phyloP scores from a whole-genome alignment of 1,140 invertebrate species.

The Cryptotermes secundus region DNA sequence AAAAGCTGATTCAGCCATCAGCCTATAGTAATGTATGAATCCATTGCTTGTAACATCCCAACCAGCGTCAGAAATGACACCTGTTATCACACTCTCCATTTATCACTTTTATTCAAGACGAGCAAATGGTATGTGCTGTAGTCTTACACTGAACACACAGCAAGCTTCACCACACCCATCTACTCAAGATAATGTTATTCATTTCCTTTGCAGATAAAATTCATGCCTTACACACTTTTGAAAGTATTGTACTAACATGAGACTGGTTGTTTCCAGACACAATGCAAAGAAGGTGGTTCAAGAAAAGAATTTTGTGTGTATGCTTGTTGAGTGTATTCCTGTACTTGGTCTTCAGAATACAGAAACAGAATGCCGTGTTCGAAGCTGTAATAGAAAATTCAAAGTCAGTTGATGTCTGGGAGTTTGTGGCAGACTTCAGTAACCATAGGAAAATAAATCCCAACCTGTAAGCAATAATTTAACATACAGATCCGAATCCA shows the following conservation, averaged over 20 bases:
- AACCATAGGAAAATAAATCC: slow-evolving; percentile 70
- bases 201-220: too few relatives aligned
- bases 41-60: too few relatives aligned
- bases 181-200: too few relatives aligned
- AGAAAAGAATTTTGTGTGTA: slow-evolving; percentile 31
- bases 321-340: slow-evolving; percentile 5
- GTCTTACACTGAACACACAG: too few relatives aligned
- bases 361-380: slow-evolving; percentile 40
- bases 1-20: too few relatives aligned
- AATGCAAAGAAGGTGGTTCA: neutral
- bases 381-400: slow-evolving; percentile 52
- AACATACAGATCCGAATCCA: neutral
- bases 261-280: neutral
- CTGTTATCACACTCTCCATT: too few relatives aligned
- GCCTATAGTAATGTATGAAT: too few relatives aligned
- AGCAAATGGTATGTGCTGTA: too few relatives aligned
- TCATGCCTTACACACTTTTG: too few relatives aligned
- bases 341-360: slow-evolving; percentile 19
- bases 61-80: too few relatives aligned
- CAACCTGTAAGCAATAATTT: slow-evolving; percentile 60
- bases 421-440: slow-evolving; percentile 71
- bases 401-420: slow-evolving; percentile 63
- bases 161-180: too few relatives aligned
- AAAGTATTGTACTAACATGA: neutral
- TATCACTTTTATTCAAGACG: too few relatives aligned